phyloP scores from a whole-genome alignment of 2,113 vertebrate genomes.

The Fukomys damarensis region DNA sequence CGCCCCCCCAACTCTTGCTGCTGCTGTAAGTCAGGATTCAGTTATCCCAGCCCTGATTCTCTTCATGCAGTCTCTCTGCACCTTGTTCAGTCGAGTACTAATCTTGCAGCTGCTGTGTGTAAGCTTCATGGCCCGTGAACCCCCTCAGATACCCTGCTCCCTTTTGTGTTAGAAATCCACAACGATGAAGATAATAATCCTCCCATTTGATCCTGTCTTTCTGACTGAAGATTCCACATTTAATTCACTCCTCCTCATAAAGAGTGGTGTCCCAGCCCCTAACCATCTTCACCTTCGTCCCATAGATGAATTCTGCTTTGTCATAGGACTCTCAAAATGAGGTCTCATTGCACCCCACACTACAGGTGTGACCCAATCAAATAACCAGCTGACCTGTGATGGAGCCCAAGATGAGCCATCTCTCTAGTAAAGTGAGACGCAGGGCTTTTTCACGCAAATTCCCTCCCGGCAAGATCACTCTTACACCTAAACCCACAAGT shows the following conservation, averaged over 20 bases:
- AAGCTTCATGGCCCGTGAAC: neutral
- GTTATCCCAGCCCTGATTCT: neutral
- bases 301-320: neutral
- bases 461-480: neutral
- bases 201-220: neutral
- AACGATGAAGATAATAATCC: neutral
- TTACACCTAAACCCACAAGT: neutral
- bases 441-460: slow-evolving; percentile 21
- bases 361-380: neutral
- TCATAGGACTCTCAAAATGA: neutral
- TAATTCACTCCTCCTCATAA: neutral
- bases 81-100: neutral
- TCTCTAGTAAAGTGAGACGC: neutral
- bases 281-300: neutral
- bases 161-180: neutral
- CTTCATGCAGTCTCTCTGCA: neutral
- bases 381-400: neutral
- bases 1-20: neutral
- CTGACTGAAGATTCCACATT: neutral
- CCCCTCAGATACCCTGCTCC: neutral
- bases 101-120: neutral
- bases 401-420: neutral
- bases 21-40: neutral
- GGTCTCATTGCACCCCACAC: neutral
- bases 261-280: neutral